Base-by-base conservation (phyloP, 2,113 vertebrate genomes). In the Pachypanchax playfairii region DNA sequence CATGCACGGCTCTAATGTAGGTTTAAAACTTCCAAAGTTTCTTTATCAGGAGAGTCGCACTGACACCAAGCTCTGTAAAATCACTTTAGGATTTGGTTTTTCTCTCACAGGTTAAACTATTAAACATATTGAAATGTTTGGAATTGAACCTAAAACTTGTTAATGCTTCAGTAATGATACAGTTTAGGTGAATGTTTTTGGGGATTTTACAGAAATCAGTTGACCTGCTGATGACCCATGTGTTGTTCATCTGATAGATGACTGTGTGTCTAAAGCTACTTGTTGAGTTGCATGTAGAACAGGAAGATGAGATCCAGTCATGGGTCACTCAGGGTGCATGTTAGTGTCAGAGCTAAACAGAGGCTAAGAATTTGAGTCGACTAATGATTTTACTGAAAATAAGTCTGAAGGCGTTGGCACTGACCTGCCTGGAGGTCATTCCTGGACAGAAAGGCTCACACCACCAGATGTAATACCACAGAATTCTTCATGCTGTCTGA, bases 401-500 rank as follows among this genome's bases (percentile, higher is more conserved):
- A 13, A 21, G 1, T 21, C 22, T 52, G 21, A 10, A 13, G 20
- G 11, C 13, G 44, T 24, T 47, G 14, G 12, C 5, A 11, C 44
- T 21, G 29, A 18, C 12, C 51, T 31, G 7, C 26, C 51, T 21
- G 2, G 11, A 55, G n/a, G 56, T 42, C 25, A 36, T 22, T 51
- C 4, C 7, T 50, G 12, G 18, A 18, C 29, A 48, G 21, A 51
- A 31, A 24, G 7, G 35, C 43, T 39, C 47, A 10, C 24, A 46
- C 14, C 18, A n/a, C 14, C 18, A n/a, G 26, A 75, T 15, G 5
- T 21, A 65, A 46, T 9, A 9, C 12, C 21, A 3, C n/a, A 17
- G 35, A 47, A 54, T 28, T 26, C 15, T 50, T 55, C 29, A 56
- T 35, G 1, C 38, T 53, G n/a, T 65, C 47, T 39, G 49, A n/a